Base-by-base conservation (phyloP, 92 coral and sea anemone genomes). In the Meandrina meandrites region DNA sequence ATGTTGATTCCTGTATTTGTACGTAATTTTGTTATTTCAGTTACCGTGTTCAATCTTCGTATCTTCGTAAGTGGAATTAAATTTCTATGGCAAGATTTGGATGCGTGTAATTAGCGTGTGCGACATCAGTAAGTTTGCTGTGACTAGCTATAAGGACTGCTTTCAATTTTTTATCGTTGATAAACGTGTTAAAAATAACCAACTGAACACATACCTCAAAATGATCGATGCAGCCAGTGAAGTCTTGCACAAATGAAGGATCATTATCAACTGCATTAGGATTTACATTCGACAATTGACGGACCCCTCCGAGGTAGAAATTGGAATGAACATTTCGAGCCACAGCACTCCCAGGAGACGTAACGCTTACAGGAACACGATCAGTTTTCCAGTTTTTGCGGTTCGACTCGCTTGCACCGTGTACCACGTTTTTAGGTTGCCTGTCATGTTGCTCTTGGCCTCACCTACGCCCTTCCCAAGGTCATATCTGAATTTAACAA, bases 221-320 rank as follows among this genome's bases (percentile, higher is more conserved):
- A 42, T 84, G 67, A 58, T 85, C 60, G 37, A 94, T 92, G 80
- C 99, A 96, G 36, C 99, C 99, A 34, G 88, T 86, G 56, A 88
- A 96, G 77, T 96, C 97, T 76, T 88, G 88, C 27, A 96, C 90
- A 35, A 89, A 84, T 32, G 84, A 30, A 42, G 78, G 51, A 79
- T 88, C 93, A 69, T 91, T 92, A 79, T 81, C 83, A 3, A 92
- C 93, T 21, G 97, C 96, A 32, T 82, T 83, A 7, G 96, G 92
- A 56, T 89, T 94, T 47, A 96, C 91, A 72, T 83, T 83, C 8
- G 95, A 80, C 28, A 96, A 78, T 74, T 89, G 92, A 34, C 95
- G 99, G 14, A 94, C 98, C 35, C 99, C 99, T 76, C 99, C 99
- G 14, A 96, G 84, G 87, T 91, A 96, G 85, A 94, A 93, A 67